Conservation (phyloP, 2,888 invertebrate genomes). For the Machimus atricapillus region DNA sequence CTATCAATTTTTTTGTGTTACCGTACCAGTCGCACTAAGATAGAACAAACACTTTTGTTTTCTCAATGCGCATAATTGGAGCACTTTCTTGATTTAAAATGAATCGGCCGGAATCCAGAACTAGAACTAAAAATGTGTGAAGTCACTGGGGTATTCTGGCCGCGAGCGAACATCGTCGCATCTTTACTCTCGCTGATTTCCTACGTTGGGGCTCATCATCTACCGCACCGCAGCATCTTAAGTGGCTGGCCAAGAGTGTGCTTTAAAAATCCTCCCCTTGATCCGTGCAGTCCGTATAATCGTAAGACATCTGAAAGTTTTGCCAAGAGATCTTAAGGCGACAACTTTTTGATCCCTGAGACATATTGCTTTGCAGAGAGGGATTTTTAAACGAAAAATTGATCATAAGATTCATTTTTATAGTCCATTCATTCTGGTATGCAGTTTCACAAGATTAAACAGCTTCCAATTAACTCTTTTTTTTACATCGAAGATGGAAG, state of each 20-base stretch:
- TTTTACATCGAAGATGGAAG: not conserved
- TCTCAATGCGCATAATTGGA: not conserved
- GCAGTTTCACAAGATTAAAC: not conserved
- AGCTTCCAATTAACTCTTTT: not conserved
- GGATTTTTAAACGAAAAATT: not conserved
- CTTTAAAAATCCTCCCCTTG: not conserved
- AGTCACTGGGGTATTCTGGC: slow-evolving; percentile 37
- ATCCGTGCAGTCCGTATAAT: not conserved
- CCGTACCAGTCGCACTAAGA: not conserved
- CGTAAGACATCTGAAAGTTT: not conserved
- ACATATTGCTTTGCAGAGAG: not conserved
- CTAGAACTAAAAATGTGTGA: slow-evolving; percentile 39
- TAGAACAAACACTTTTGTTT: not conserved
- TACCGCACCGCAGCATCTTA: not conserved
- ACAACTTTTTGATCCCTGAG: not conserved
- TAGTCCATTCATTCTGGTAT: not conserved
- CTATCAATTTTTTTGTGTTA: not conserved
- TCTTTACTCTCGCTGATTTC: slow-evolving; percentile 33
- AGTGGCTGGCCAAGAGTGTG: not conserved
- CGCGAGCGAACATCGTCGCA: slow-evolving; percentile 28
- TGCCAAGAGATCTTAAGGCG: slow-evolving; percentile 10
- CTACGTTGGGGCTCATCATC: not conserved
- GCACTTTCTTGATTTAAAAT: slow-evolving; percentile 14
- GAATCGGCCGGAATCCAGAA: slow-evolving; percentile 43
- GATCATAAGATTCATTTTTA: not conserved